A percentile compares a stretch with the other conserved stretches of the same genome.
These are phyloP conservation scores for Thumatha senex DNA, from an alignment of 2,888 invertebrate species.

Conservation along the genomic window DNA sequence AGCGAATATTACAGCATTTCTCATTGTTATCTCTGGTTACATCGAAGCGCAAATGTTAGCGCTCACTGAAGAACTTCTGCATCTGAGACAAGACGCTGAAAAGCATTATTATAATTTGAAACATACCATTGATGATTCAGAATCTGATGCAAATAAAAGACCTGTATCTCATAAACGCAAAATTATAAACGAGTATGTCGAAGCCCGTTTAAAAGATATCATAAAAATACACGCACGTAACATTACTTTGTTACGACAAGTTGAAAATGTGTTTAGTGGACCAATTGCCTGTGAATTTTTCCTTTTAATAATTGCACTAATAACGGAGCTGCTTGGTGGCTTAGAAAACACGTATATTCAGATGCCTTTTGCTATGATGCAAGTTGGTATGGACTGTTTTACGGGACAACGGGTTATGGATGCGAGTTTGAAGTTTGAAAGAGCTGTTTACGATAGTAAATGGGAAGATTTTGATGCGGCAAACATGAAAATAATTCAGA, in stretches of 20 bases:
- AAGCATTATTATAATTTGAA: not conserved
- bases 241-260: constrained; percentile 36
- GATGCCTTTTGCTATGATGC: constrained; percentile 49
- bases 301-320: constrained; percentile 38
- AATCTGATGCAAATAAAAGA: not conserved
- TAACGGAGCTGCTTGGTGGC: constrained; percentile 47
- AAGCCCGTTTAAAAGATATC: constrained; percentile 19
- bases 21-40: constrained; percentile 18
- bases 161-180: not conserved
- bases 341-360: constrained; percentile 53
- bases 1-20: constrained; percentile 12
- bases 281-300: constrained; percentile 48
- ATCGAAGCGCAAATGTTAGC: constrained; percentile 16
- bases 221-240: constrained; percentile 38
- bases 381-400: constrained; percentile 45
- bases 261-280: constrained; percentile 42
- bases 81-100: constrained; percentile 11
- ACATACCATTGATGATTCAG: not conserved
- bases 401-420: constrained; percentile 40
- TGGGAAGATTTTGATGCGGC: constrained; percentile 38
- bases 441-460: constrained; percentile 35
- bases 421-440: constrained; percentile 27
- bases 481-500: constrained; percentile 38
- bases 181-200: constrained; percentile 10
- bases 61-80: constrained; percentile 14